phyloP scores from a whole-genome alignment of 2,113 vertebrate species.

The Gadus chalcogrammus region DNA sequence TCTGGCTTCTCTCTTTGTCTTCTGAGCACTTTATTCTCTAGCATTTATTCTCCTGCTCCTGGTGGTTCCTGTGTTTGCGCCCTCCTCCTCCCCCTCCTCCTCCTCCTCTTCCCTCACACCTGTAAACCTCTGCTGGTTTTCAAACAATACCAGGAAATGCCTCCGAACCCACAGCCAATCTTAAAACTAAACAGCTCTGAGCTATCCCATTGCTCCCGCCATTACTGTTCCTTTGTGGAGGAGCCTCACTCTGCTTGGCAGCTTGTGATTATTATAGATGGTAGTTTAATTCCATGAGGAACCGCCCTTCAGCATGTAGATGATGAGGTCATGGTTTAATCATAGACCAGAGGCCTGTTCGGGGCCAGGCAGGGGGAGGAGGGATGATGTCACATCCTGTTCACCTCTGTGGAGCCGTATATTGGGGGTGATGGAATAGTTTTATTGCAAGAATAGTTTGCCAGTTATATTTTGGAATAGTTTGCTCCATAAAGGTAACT shows the following conservation, averaged over 20 bases:
- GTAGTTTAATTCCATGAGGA: background rate
- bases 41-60: no score
- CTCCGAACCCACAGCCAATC: background rate
- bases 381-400: no score
- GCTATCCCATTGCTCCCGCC: background rate
- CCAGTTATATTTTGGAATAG: no score
- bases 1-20: background rate
- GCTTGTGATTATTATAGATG: background rate
- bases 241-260: slow-evolving; percentile 8
- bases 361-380: no score
- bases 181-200: slow-evolving; percentile 22
- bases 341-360: slow-evolving; percentile 9
- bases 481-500: no score
- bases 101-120: slow-evolving; percentile 42
- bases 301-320: slow-evolving; percentile 17
- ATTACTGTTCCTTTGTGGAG: background rate
- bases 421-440: no score
- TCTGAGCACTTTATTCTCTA: no score
- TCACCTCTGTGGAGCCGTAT: no score
- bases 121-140: slow-evolving; percentile 34
- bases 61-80: no score
- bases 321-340: slow-evolving; percentile 19
- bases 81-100: background rate
- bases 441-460: no score
- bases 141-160: slow-evolving; percentile 71